Base-by-base conservation (phyloP, 2,888 invertebrate species). In the Parapristionchus giblindavisi region DNA sequence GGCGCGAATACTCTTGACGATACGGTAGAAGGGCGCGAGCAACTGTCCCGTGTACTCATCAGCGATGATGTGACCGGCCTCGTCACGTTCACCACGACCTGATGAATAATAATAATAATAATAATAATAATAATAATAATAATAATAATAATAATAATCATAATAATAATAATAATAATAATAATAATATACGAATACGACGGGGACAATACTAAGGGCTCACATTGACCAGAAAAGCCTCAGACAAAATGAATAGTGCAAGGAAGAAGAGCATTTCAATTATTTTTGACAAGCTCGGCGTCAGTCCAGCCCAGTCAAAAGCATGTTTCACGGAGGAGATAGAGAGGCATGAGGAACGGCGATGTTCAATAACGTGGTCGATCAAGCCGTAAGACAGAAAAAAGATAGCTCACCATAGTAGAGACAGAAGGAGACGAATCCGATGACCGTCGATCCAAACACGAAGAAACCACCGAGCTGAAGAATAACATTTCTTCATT, bases 361-460 rank as follows among this genome's bases (percentile, higher is more conserved):
- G n/a, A n/a, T n/a, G n/a, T n/a, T n/a, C n/a, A n/a, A n/a, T n/a
- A n/a, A n/a, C n/a, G n/a, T n/a, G n/a, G n/a, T n/a, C n/a, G n/a
- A n/a, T n/a, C n/a, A n/a, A n/a, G n/a, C n/a, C n/a, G n/a, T n/a
- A n/a, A n/a, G n/a, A n/a, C n/a, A n/a, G n/a, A n/a, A n/a, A n/a
- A n/a, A n/a, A n/a, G n/a, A n/a, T n/a, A n/a, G n/a, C n/a, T n/a
- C 56, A 83, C 84, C 85, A 72, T 85, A 84, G 72, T 84, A 81
- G 24, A 84, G 36, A 56, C 85, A 85, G 78, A 85, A 85, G 54
- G 78, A 75, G 27, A 81, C 77, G 60, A 83, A 77, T 27, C 83
- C 83, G 29, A 78, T 70, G n/a, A 80, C 72, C n/a, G 78, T 65
- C 29, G 78, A 77, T 14, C 82, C 80, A n/a, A 78, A 60, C 2